Conservation (phyloP, 23 tunicate species). For the Phallusia fumigata region DNA sequence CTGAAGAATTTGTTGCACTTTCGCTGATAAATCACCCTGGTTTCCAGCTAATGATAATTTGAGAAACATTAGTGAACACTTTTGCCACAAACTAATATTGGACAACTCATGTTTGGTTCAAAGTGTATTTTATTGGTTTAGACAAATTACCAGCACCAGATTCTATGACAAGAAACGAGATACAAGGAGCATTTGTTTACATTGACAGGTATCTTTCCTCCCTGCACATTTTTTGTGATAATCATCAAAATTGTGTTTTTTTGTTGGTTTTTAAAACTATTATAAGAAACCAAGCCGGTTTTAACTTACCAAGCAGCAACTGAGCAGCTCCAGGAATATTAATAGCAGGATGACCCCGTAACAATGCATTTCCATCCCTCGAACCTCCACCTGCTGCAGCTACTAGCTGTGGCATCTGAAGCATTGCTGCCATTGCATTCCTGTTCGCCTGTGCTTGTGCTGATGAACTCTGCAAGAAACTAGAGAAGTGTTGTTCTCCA, state of each 20-base stretch:
- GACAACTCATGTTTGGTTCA: too few relatives aligned
- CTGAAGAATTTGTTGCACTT: slow-evolving; percentile 76
- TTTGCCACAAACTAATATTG: too few relatives aligned
- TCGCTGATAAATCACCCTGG: slow-evolving; percentile 58
- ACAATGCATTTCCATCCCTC: slow-evolving; percentile 39
- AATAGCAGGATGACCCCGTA: slow-evolving; percentile 44
- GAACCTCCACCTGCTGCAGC: slow-evolving; percentile 54
- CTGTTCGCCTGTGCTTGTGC: slow-evolving; percentile 93
- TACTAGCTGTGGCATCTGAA: slow-evolving; percentile 87
- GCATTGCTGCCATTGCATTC: slow-evolving; percentile 97
- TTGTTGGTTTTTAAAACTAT: too few relatives aligned
- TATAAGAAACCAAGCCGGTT: background rate
- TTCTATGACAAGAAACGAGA: too few relatives aligned
- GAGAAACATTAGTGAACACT: background rate
- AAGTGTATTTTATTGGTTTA: too few relatives aligned
- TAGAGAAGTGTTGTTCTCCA: too few relatives aligned
- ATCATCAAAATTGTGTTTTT: too few relatives aligned
- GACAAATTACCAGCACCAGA: too few relatives aligned
- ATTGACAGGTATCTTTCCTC: too few relatives aligned
- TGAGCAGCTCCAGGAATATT: slow-evolving; percentile 62
- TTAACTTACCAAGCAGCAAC: slow-evolving; percentile 26
- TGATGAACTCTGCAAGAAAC: slow-evolving; percentile 20
- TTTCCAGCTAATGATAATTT: background rate
- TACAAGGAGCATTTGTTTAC: too few relatives aligned
- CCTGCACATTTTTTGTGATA: too few relatives aligned